Evolutionary conservation across 2,888 invertebrate species (phyloP), one percentile per base, ranked within the genome.

Genomic region (Archaeoteleia sp.): DNA sequence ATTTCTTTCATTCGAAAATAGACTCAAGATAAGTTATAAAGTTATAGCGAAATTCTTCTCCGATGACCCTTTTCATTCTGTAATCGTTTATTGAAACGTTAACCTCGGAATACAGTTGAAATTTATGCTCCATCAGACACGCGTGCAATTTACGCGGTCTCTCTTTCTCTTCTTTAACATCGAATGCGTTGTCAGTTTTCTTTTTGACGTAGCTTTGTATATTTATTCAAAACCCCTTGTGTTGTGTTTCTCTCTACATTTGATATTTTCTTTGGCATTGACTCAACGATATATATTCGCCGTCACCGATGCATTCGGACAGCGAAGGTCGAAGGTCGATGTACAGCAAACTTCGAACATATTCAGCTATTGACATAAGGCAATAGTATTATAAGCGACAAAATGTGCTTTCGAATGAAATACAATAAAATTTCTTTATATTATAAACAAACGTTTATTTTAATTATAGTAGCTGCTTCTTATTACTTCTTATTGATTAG

Each of bases 271-370:
- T 61, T 61, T 61, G 60, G 60, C 60, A 51, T 43, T 61, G 43
- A 61, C 43, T 61, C 60, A 61, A 61, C 60, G 60, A 45, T 61
- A 61, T 61, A 61, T 61, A 61, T 61, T 61, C 45, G 43, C 45
- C 51, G 51, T 61, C 51, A 45, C 45, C 43, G 51, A 61, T 17
- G 51, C 51, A 45, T 61, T 61, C 60, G 45, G 51, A 61, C 60
- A n/a, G 17, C 27, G 39, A 15, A 35, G 25, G 43, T n/a, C 14
- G 60, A 51, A 51, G 60, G 51, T 51, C 60, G 51, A 51, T 45
- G 60, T 51, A 61, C 51, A 43, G 14, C 37, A 42, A 51, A 60
- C 39, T 23, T 57, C 25, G 10, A 34, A 27, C 10, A 30, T 32
- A 13, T 39, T 27, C 10, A 17, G 17, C 29, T 8, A n/a, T 9